Evolutionary conservation across 2,888 invertebrate species (phyloP).

Genomic region (Euplexia lucipara): DNA sequence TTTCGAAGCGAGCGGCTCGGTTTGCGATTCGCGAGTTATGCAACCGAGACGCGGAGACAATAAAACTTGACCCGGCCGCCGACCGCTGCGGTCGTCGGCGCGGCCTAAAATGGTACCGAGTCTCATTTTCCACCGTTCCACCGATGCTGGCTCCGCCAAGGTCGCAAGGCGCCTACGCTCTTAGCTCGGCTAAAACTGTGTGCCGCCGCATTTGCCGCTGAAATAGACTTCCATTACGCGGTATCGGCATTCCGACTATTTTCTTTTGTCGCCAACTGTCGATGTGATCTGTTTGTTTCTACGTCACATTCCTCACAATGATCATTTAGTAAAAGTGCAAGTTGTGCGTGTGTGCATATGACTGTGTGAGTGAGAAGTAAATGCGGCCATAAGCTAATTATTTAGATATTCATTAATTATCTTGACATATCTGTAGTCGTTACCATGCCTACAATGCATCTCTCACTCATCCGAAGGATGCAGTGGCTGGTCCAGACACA

Average conservation of each 20-base stretch:
- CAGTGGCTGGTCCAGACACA: conserved; percentile 71
- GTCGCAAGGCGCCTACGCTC: conserved; percentile 89
- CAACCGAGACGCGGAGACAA: conserved; percentile 87
- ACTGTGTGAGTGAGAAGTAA: conserved; percentile 51
- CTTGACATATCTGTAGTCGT: conserved; percentile 70
- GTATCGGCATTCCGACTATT: conserved; percentile 85
- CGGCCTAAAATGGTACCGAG: conserved; percentile 89
- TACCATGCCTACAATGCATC: conserved; percentile 71
- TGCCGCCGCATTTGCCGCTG: conserved; percentile 83
- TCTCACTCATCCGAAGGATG: conserved; percentile 74
- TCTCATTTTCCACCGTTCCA: conserved; percentile 87
- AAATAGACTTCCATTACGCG: conserved; percentile 86
- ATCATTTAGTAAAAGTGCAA: conserved; percentile 74
- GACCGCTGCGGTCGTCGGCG: conserved; percentile 82
- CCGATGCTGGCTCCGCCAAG: conserved; percentile 83
- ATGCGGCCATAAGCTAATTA: conserved; percentile 57
- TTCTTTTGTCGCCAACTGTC: conserved; percentile 84
- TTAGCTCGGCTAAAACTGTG: conserved; percentile 84
- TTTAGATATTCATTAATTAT: conserved; percentile 69
- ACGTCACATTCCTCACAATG: conserved; percentile 73
- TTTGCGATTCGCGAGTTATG: conserved; percentile 80
- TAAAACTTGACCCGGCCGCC: conserved; percentile 87
- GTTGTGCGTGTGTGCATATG: conserved; percentile 68
- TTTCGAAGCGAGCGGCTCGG: conserved; percentile 81
- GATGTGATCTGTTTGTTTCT: conserved; percentile 75